Conservation (phyloP, 2,888 invertebrate species). For the Apoderus coryli region DNA sequence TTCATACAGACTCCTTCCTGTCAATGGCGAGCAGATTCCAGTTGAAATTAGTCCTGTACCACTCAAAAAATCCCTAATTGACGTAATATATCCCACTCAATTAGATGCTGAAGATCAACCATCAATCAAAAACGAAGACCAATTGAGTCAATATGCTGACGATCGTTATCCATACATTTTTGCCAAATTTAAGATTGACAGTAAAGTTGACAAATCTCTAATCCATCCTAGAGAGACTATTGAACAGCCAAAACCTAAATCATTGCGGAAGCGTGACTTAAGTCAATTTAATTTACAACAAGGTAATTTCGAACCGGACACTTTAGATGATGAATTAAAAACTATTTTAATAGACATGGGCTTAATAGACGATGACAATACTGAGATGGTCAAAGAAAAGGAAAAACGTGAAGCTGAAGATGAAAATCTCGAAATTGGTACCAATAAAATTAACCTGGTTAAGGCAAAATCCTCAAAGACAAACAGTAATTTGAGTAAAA, state of each 20-base stretch:
- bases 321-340: constrained; percentile 21
- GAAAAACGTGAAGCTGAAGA: constrained; percentile 19
- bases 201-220: constrained; percentile 17
- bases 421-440: constrained; percentile 20
- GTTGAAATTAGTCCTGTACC: constrained; percentile 19
- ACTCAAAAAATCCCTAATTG: constrained; percentile 13
- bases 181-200: constrained; percentile 24
- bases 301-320: constrained; percentile 16
- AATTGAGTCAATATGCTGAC: constrained; percentile 14
- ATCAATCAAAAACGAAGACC: constrained; percentile 8
- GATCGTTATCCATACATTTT: constrained; percentile 21
- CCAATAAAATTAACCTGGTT: constrained; percentile 18
- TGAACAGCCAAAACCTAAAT: neutral
- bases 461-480: constrained; percentile 13
- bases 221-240: neutral
- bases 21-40: constrained; percentile 19
- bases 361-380: constrained; percentile 20
- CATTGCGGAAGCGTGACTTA: neutral
- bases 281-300: constrained; percentile 10
- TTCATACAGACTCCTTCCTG: constrained; percentile 20
- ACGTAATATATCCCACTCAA: constrained; percentile 14
- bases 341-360: constrained; percentile 24
- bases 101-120: constrained; percentile 13
- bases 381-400: constrained; percentile 16
- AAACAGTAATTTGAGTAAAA: constrained; percentile 11